Evolutionary conservation across 2,888 invertebrate genomes (phyloP).

Genomic region (Perdita meconis): DNA sequence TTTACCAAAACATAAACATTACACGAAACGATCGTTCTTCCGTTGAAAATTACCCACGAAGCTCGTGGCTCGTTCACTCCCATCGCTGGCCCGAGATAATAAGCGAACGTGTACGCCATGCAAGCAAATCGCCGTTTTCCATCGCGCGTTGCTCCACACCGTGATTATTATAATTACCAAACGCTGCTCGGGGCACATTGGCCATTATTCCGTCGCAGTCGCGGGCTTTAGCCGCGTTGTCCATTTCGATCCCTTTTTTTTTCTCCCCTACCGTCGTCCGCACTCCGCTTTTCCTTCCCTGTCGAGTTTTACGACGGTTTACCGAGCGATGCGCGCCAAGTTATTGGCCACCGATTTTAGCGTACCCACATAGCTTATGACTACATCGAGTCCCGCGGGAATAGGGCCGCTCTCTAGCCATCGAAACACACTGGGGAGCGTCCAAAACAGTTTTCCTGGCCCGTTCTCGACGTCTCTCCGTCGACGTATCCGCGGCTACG

Average conservation of each 20-base stretch:
- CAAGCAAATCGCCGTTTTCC: conserved; percentile 62
- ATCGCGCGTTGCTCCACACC: conserved; percentile 31
- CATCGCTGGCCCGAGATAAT: conserved; percentile 68
- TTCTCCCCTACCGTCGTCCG: conserved; percentile 17
- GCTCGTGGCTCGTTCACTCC: background rate
- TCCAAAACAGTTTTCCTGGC: conserved; percentile 34
- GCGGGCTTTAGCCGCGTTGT: conserved; percentile 11
- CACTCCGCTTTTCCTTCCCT: conserved; percentile 34
- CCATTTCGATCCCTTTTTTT: conserved; percentile 60
- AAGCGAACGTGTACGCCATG: conserved; percentile 73
- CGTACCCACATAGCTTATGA: conserved; percentile 72
- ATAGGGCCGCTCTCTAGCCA: conserved; percentile 9
- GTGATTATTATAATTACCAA: conserved; percentile 81
- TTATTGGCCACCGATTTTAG: conserved; percentile 74
- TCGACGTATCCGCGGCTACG: background rate
- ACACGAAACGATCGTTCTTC: background rate
- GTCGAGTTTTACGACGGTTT: conserved; percentile 66
- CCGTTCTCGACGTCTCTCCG: conserved; percentile 19
- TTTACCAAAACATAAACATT: background rate
- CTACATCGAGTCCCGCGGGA: conserved; percentile 70
- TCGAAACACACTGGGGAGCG: conserved; percentile 44
- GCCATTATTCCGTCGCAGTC: conserved; percentile 53
- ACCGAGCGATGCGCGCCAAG: conserved; percentile 73
- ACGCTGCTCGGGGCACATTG: conserved; percentile 41
- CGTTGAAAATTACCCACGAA: background rate